phyloP scores from a whole-genome alignment of 2,113 vertebrate genomes.

The Vulpes lagopus region DNA sequence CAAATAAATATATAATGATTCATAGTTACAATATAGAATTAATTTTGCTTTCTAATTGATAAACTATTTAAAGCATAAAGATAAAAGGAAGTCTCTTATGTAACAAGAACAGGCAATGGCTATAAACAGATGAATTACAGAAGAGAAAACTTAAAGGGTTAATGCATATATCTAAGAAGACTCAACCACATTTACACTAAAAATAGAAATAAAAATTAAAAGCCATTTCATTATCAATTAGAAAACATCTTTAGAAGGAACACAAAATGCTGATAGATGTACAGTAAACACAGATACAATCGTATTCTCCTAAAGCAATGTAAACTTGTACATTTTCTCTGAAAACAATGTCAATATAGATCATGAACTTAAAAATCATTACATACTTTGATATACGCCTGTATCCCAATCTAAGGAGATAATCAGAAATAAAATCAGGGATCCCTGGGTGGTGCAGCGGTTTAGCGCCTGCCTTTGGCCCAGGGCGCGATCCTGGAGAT shows the following conservation, averaged over 20 bases:
- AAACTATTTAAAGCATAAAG: constrained; percentile 14
- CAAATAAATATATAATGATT: neutral
- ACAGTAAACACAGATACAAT: neutral
- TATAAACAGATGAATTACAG: neutral
- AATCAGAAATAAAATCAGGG: neutral
- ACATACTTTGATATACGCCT: neutral
- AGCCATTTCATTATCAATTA: neutral
- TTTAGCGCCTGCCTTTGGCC: too few relatives aligned
- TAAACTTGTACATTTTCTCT: neutral
- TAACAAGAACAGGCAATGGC: neutral
- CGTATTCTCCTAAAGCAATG: neutral
- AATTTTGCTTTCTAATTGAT: neutral
- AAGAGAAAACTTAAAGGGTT: neutral
- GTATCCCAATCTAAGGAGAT: neutral
- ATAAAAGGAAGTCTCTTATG: neutral
- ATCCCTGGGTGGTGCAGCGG: too few relatives aligned
- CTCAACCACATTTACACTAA: neutral
- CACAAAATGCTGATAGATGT: neutral
- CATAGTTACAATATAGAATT: neutral
- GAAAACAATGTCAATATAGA: neutral
- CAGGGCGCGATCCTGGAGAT: too few relatives aligned
- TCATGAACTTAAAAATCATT: neutral
- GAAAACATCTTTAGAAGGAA: neutral
- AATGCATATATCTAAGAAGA: neutral
- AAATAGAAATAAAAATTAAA: constrained; percentile 3